Percentiles rank a stretch among this genome's conserved stretches.
Conservation (phyloP, 2,888 invertebrate genomes). For the Patella ulyssiponensis region DNA sequence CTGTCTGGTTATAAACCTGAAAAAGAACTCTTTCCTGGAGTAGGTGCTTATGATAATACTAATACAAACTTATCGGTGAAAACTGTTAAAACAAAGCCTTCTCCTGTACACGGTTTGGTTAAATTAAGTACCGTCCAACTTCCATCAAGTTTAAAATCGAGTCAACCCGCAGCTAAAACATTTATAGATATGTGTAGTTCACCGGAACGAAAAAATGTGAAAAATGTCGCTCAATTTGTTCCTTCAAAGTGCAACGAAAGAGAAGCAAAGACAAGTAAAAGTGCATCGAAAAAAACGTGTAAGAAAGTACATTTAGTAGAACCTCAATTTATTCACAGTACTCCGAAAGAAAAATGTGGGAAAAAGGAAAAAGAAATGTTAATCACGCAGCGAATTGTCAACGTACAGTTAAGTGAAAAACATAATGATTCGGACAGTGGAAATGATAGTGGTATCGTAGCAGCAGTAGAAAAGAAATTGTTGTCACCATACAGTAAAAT, state of each 20-base stretch:
- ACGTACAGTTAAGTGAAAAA: not conserved
- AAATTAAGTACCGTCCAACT: constrained; percentile 7
- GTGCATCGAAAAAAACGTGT: not conserved
- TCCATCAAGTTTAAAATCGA: not conserved
- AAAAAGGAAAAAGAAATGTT: constrained; percentile 8
- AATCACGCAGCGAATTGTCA: not conserved
- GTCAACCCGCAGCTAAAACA: not conserved
- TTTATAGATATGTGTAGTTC: not conserved
- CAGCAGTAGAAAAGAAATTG: constrained; percentile 55
- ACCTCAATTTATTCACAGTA: not conserved
- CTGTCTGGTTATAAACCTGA: constrained; percentile 1
- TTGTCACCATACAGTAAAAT: constrained; percentile 72
- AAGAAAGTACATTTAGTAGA: not conserved
- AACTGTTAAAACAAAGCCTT: constrained; percentile 1
- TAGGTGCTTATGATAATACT: not conserved
- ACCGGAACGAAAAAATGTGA: not conserved
- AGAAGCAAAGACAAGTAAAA: not conserved
- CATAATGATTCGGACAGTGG: constrained; percentile 68
- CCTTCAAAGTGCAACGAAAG: not conserved
- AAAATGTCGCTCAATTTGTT: not conserved
- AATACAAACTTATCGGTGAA: not conserved
- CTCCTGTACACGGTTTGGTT: not conserved
- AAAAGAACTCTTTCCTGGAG: not conserved
- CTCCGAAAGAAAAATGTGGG: not conserved
- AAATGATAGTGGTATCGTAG: constrained; percentile 68